Conservation (phyloP, 1,140 invertebrate species). For the Apolygus lucorum region DNA sequence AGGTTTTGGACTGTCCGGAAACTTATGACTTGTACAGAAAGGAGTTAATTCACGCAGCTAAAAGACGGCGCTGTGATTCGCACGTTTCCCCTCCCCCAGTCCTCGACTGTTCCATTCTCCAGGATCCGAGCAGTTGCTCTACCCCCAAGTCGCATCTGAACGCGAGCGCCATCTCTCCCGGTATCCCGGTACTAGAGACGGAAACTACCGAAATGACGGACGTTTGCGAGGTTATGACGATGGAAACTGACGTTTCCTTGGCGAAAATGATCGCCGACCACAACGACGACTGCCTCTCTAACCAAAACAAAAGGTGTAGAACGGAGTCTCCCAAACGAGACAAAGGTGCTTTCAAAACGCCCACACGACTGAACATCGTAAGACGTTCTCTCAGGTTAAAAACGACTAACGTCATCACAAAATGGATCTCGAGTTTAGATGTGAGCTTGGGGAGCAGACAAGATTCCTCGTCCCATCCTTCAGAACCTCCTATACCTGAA, state of each 20-base stretch:
- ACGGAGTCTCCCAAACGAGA: conserved; percentile 26
- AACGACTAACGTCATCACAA: conserved; percentile 23
- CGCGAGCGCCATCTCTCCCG: not conserved
- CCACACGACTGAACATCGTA: conserved; percentile 18
- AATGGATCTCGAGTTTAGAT: conserved; percentile 31
- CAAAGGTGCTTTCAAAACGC: conserved; percentile 27
- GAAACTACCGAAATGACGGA: not conserved
- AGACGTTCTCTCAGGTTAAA: conserved; percentile 28
- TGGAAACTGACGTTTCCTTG: not conserved
- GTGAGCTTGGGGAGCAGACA: conserved; percentile 30
- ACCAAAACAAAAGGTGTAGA: not conserved
- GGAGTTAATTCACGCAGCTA: conserved; percentile 12
- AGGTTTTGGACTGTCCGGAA: conserved; percentile 32
- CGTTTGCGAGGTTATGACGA: not conserved
- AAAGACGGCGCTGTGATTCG: conserved; percentile 18
- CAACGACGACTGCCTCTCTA: not conserved
- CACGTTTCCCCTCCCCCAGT: conserved; percentile 10
- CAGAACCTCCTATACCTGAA: conserved; percentile 17
- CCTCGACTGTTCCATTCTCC: conserved; percentile 24
- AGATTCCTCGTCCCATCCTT: not conserved
- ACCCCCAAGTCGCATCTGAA: conserved; percentile 24
- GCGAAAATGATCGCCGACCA: not conserved
- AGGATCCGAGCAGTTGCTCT: conserved; percentile 21
- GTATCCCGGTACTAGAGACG: not conserved
- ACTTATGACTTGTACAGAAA: conserved; percentile 30